phyloP scores from a whole-genome alignment of 1,140 invertebrate genomes.

The Sminthurinus signatus region DNA sequence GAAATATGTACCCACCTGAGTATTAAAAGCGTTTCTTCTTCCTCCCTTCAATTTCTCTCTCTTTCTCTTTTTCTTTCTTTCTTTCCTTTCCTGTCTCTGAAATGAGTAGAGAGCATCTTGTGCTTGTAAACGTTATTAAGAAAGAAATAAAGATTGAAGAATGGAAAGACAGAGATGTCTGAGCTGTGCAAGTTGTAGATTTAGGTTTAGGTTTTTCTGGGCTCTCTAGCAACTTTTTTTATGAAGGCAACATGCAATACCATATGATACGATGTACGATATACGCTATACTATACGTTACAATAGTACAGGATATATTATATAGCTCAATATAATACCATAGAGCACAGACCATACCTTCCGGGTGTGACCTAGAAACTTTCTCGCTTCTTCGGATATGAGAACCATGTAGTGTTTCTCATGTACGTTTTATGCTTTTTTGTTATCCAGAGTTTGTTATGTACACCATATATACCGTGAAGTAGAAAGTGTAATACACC shows the following conservation, averaged over 20 bases:
- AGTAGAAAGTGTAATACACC: too few relatives aligned
- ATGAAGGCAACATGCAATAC: constrained; percentile 11
- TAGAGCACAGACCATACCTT: too few relatives aligned
- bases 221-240: constrained; percentile 21
- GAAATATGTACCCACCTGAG: background rate
- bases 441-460: too few relatives aligned
- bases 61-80: background rate
- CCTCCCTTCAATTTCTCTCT: background rate
- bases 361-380: constrained; percentile 33
- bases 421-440: background rate
- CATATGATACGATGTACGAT: constrained; percentile 1
- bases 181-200: constrained; percentile 11
- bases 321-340: too few relatives aligned
- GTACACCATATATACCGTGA: too few relatives aligned
- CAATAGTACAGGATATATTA: too few relatives aligned
- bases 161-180: background rate
- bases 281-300: too few relatives aligned
- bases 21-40: background rate
- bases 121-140: constrained; percentile 10
- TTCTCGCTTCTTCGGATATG: constrained; percentile 12
- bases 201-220: too few relatives aligned
- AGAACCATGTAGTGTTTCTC: background rate
- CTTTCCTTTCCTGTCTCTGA: background rate
- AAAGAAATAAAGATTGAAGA: background rate
- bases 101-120: background rate